Percentiles rank a stretch among this genome's conserved stretches.
Evolutionary conservation across 1,140 invertebrate genomes (phyloP).

Genomic region (Idris sp.): DNA sequence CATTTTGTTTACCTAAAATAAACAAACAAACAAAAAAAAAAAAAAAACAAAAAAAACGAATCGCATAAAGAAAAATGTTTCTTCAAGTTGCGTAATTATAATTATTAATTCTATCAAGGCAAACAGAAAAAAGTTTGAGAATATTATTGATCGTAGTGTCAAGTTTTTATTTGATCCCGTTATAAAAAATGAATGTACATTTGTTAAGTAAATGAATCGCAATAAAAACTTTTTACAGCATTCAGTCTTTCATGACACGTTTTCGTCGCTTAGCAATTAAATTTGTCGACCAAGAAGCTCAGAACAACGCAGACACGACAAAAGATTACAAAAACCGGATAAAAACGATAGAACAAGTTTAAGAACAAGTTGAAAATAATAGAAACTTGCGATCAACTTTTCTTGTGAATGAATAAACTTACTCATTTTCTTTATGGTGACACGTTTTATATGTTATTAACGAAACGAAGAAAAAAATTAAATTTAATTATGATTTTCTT

Average conservation of each 20-base stretch:
- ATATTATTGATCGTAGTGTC: constrained; percentile 13
- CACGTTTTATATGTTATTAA: constrained; percentile 27
- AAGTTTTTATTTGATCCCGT: constrained; percentile 16
- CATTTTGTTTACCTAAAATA: constrained; percentile 73
- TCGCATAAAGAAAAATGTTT: constrained; percentile 2
- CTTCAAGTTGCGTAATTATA: neutral
- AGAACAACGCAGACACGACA: constrained; percentile 24
- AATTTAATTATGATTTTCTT: constrained; percentile 3
- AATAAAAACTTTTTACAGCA: constrained; percentile 37
- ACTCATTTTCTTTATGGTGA: constrained; percentile 19
- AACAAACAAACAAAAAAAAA: too few species aligned
- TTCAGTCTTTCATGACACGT: constrained; percentile 42
- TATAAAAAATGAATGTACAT: constrained; percentile 23
- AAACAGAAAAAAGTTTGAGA: constrained; percentile 9
- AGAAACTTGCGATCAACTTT: constrained; percentile 43
- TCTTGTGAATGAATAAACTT: constrained; percentile 27
- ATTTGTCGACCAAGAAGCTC: constrained; percentile 39
- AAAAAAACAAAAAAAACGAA: too few species aligned
- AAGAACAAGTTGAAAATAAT: constrained; percentile 50
- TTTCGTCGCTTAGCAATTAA: constrained; percentile 55
- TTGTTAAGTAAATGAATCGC: constrained; percentile 43
- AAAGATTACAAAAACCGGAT: constrained; percentile 50
- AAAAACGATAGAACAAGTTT: constrained; percentile 42
- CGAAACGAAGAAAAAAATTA: constrained; percentile 19
- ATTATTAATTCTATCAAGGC: constrained; percentile 1